Percentiles rank a stretch among this genome's conserved stretches.
Conservation (phyloP, 2,113 vertebrate species). For the Azemiops feae region DNA sequence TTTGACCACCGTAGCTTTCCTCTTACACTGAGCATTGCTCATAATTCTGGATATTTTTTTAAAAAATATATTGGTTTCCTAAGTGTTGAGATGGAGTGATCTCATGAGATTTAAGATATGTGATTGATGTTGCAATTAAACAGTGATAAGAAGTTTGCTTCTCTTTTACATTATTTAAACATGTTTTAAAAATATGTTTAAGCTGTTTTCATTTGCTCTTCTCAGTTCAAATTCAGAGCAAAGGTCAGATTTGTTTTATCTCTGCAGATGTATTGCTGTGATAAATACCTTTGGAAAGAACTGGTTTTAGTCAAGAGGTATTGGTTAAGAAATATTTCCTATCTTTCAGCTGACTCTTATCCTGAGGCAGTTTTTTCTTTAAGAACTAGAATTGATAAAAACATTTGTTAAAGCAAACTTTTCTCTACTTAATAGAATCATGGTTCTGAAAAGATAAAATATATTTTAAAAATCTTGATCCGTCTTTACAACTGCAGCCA, state of each 20-base stretch:
- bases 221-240: slow-evolving; percentile 13
- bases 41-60: neutral
- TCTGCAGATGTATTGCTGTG: neutral
- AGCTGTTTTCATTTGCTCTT: neutral
- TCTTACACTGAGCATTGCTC: neutral
- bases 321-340: neutral
- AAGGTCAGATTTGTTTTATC: neutral
- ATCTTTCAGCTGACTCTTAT: slow-evolving; percentile 3
- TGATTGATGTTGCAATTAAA: neutral
- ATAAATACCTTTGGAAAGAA: slow-evolving; percentile 18
- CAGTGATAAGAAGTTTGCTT: neutral
- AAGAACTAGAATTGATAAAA: neutral
- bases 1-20: neutral
- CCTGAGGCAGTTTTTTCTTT: neutral
- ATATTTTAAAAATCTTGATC: slow-evolving; percentile 9
- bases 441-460: neutral
- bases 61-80: neutral
- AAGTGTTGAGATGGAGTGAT: neutral
- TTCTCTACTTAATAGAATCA: slow-evolving; percentile 1
- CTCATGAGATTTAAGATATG: neutral
- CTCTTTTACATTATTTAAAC: neutral
- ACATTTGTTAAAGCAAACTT: neutral
- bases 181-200: neutral
- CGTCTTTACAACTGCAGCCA: neutral
- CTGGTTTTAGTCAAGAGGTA: slow-evolving; percentile 6